phyloP scores from a whole-genome alignment of 2,888 invertebrate genomes.

The Noctua janthe region DNA sequence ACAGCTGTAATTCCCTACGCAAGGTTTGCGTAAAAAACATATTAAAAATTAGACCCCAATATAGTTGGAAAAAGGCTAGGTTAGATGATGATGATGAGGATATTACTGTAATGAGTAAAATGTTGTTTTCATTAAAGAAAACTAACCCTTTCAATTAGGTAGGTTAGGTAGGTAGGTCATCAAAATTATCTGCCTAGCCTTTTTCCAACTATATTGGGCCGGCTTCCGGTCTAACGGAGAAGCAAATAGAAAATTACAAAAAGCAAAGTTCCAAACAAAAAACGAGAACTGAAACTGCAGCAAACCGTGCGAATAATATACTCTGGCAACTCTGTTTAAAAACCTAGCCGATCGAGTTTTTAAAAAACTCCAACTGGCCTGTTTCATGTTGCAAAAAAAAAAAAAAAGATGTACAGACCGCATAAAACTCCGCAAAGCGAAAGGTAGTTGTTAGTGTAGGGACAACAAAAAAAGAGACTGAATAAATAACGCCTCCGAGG shows the following conservation, averaged over 20 bases:
- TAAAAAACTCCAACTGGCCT: conserved; percentile 22
- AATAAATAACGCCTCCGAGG: conserved; percentile 62
- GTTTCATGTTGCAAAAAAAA: conserved; percentile 36
- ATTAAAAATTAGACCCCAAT: too few relatives aligned
- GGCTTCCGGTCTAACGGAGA: too few relatives aligned
- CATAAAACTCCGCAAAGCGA: conserved; percentile 52
- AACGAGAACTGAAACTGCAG: conserved; percentile 7
- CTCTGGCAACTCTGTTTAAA: conserved; percentile 38
- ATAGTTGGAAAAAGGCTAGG: too few relatives aligned
- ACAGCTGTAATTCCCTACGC: too few relatives aligned
- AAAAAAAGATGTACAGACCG: conserved; percentile 38
- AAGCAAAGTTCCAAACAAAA: conserved; percentile 18
- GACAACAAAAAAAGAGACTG: conserved; percentile 54
- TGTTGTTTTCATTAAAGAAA: too few relatives aligned
- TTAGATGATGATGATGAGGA: too few relatives aligned
- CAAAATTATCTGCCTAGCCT: too few relatives aligned
- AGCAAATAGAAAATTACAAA: not conserved
- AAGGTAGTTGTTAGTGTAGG: conserved; percentile 62
- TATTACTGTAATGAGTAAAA: too few relatives aligned
- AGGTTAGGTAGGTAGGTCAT: too few relatives aligned
- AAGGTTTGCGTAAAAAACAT: too few relatives aligned
- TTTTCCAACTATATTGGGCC: too few relatives aligned
- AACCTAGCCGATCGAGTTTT: conserved; percentile 31
- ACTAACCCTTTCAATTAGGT: too few relatives aligned
- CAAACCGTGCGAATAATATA: conserved; percentile 42